Evolutionary conservation across 2,888 invertebrate species (phyloP).

Genomic region (Siphonodentalium dalli): DNA sequence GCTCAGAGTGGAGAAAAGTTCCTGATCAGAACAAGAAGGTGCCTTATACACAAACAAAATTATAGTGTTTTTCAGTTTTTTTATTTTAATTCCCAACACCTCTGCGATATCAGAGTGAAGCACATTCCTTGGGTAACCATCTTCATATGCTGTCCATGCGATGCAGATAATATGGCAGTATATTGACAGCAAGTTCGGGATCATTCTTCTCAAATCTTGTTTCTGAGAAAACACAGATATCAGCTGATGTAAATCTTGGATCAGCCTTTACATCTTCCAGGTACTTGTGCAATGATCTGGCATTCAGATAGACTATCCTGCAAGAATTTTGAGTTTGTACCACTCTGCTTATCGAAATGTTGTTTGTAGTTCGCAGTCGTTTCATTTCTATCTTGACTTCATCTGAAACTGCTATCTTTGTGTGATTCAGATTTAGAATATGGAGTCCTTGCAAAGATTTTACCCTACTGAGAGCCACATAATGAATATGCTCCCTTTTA

Average conservation of each 20-base stretch:
- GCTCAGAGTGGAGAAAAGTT: too few relatives aligned
- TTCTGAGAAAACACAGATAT: constrained; percentile 11
- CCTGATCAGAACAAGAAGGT: too few relatives aligned
- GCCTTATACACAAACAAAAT: too few relatives aligned
- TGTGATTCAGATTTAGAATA: constrained; percentile 16
- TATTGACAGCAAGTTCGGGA: too few relatives aligned
- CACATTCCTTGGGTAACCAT: too few relatives aligned
- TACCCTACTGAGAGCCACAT: constrained; percentile 28
- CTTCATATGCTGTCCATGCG: too few relatives aligned
- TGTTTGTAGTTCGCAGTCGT: not conserved
- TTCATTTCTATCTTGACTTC: constrained; percentile 16
- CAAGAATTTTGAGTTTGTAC: not conserved
- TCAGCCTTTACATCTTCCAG: constrained; percentile 1
- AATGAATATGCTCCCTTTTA: constrained; percentile 25
- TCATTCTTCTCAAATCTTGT: not conserved
- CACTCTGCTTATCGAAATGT: not conserved
- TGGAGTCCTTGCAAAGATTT: constrained; percentile 8
- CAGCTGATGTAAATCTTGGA: not conserved
- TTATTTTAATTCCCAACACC: too few relatives aligned
- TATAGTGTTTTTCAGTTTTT: too few relatives aligned
- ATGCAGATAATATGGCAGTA: too few relatives aligned
- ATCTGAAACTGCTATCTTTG: constrained; percentile 14
- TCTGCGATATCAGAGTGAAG: too few relatives aligned
- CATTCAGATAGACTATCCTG: constrained; percentile 13
- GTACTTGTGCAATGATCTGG: constrained; percentile 11